Conservation (phyloP, 2,797 vertebrate species). For the Chaunax sp. region DNA sequence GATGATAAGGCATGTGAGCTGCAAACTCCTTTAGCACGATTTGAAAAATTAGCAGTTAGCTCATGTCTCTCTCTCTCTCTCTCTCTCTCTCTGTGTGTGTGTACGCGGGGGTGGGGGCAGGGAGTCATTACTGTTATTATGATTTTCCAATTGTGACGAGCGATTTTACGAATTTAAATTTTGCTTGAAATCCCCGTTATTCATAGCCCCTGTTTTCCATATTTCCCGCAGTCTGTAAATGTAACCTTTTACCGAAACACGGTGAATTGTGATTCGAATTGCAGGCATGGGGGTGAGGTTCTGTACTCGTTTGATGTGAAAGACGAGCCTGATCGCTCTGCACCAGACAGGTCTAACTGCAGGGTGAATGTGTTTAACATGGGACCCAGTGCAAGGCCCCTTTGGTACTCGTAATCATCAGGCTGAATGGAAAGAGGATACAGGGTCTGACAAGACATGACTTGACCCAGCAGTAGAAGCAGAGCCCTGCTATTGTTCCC, state of each 20-base stretch:
- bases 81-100: too few relatives aligned
- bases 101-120: too few relatives aligned
- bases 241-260: conserved; percentile 17
- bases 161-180: too few relatives aligned
- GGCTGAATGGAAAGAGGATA: conserved; percentile 73
- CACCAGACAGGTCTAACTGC: conserved; percentile 68
- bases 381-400: conserved; percentile 43
- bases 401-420: conserved; percentile 53
- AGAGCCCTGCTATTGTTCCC: conserved; percentile 67
- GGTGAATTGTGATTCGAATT: conserved; percentile 25
- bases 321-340: conserved; percentile 54
- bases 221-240: not conserved
- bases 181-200: too few relatives aligned
- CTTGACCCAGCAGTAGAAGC: conserved; percentile 69
- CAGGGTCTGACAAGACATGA: conserved; percentile 77
- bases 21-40: too few relatives aligned
- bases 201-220: not conserved
- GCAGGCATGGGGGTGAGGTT: conserved; percentile 11
- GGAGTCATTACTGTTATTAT: too few relatives aligned
- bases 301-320: conserved; percentile 59
- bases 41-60: too few relatives aligned
- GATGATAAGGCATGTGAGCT: too few relatives aligned
- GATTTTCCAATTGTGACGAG: too few relatives aligned
- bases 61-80: too few relatives aligned
- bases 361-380: conserved; percentile 75